Evolutionary conservation across 64 coral and sea anemone genomes (phyloP).

Genomic region (Porites australiensis): DNA sequence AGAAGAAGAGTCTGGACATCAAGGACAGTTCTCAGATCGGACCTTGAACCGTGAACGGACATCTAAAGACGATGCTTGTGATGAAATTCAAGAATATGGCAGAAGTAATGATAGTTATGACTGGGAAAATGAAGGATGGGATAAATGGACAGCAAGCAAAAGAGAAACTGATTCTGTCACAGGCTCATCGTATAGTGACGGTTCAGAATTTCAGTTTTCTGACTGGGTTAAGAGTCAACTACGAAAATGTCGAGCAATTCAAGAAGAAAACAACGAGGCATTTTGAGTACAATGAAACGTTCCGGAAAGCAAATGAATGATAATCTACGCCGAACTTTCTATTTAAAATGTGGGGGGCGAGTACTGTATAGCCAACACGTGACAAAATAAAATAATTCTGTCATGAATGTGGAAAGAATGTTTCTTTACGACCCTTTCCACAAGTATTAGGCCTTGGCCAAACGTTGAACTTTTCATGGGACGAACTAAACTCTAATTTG

Average conservation of each 20-base stretch:
- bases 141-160: background rate
- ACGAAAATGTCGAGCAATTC: conserved; percentile 13
- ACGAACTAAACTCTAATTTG: too few species aligned
- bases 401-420: too few species aligned
- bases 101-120: background rate
- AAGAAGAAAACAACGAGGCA: background rate
- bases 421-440: too few species aligned
- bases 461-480: too few species aligned
- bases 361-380: too few species aligned
- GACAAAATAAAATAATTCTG: too few species aligned
- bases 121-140: background rate
- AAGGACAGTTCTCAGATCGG: background rate
- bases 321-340: too few species aligned
- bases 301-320: too few species aligned
- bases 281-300: background rate
- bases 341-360: too few species aligned
- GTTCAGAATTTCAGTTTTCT: conserved; percentile 22
- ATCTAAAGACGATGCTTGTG: background rate
- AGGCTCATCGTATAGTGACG: background rate
- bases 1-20: background rate
- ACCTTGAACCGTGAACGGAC: background rate
- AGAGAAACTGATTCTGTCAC: too few species aligned
- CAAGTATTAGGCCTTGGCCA: too few species aligned
- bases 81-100: background rate
- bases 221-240: conserved; percentile 26